Evolutionary conservation across 2,797 vertebrate genomes (phyloP).

Genomic region (Choloepus didactylus): DNA sequence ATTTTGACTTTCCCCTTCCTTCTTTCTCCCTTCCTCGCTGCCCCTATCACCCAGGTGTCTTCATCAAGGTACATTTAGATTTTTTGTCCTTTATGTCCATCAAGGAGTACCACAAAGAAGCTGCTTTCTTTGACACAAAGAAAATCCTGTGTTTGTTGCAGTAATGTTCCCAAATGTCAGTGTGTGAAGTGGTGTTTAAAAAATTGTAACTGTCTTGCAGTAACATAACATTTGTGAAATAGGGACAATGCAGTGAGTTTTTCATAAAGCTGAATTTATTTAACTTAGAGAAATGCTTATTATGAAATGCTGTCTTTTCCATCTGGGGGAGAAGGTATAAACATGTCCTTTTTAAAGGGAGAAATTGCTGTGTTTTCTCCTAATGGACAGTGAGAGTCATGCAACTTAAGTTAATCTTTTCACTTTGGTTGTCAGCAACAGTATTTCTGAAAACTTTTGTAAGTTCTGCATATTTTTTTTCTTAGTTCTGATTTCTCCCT

Average conservation of each 20-base stretch:
- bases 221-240: slow-evolving; percentile 23
- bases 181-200: background rate
- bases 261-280: background rate
- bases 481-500: slow-evolving; percentile 49
- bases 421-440: background rate
- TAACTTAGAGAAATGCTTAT: slow-evolving; percentile 1
- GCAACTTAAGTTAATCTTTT: background rate
- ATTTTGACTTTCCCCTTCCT: background rate
- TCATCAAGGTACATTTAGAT: background rate
- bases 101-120: background rate
- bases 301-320: background rate
- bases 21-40: background rate
- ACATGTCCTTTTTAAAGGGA: background rate
- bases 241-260: background rate
- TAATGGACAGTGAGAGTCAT: background rate
- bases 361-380: background rate
- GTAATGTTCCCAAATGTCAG: background rate
- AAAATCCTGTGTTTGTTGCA: background rate
- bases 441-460: background rate
- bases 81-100: background rate
- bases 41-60: background rate
- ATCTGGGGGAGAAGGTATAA: background rate
- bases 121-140: background rate
- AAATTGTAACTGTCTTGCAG: background rate
- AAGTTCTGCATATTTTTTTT: background rate